Percentiles rank a stretch among this genome's conserved stretches.
These are phyloP conservation scores for Eristalis pertinax DNA, from an alignment of 2,888 invertebrate species.

Conservation along the genomic window DNA sequence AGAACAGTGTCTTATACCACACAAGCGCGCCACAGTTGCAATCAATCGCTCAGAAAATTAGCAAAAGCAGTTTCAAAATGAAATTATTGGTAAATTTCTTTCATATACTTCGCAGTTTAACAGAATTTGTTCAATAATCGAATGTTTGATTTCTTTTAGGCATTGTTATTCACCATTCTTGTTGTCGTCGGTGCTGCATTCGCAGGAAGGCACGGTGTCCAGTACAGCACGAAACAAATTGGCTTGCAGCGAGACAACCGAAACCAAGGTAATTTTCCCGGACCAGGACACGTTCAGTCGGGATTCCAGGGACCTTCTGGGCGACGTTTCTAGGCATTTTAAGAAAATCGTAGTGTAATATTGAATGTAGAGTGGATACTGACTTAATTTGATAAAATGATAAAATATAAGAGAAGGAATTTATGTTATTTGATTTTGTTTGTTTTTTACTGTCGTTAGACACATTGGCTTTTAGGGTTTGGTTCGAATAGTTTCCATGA, in stretches of 20 bases:
- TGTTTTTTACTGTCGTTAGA: too few relatives aligned
- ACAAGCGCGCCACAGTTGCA: neutral
- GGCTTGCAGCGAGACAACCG: neutral
- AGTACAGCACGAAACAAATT: too few relatives aligned
- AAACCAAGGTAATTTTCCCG: neutral
- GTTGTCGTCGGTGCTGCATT: neutral
- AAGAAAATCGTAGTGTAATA: neutral
- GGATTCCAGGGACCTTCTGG: neutral
- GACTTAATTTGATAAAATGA: neutral
- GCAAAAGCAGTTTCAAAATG: neutral
- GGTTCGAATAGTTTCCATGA: too few relatives aligned
- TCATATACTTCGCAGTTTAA: too few relatives aligned
- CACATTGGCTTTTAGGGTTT: too few relatives aligned
- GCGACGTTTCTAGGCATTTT: neutral
- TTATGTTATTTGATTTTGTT: neutral
- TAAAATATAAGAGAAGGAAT: neutral
- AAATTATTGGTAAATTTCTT: neutral
- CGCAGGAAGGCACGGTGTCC: neutral
- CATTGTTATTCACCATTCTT: neutral
- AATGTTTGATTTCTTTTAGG: neutral
- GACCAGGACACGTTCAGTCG: neutral
- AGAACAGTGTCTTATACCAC: neutral
- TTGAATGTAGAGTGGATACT: neutral
- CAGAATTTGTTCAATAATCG: too few relatives aligned
- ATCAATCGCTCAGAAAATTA: neutral